Evolutionary conservation across 2,888 invertebrate species (phyloP).

Genomic region (Xestia ashworthii): DNA sequence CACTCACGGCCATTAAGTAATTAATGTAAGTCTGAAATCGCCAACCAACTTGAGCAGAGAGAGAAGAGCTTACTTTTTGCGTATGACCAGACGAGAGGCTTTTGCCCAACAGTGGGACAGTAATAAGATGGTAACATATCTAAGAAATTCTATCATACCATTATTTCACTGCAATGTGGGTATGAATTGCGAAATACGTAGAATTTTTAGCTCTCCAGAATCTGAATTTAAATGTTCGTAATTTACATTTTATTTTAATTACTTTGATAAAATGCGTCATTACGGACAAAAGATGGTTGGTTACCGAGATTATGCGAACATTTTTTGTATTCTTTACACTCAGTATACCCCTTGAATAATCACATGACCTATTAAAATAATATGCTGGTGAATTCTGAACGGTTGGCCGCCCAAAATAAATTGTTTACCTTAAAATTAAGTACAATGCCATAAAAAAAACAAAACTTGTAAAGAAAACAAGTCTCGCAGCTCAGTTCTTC

Average conservation of each 20-base stretch:
- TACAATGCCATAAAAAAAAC: no score
- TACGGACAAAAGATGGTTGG: slow-evolving; percentile 27
- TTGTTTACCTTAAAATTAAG: background rate
- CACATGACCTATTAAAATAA: background rate
- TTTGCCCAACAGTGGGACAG: no score
- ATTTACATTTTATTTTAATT: slow-evolving; percentile 45
- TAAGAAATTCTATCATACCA: background rate
- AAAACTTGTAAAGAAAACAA: no score
- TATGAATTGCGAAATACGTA: background rate
- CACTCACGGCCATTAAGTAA: background rate
- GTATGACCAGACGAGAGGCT: no score
- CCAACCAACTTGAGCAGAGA: no score
- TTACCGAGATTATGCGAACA: background rate
- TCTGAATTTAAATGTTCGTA: slow-evolving; percentile 37
- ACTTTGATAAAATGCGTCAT: slow-evolving; percentile 36
- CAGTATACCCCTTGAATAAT: background rate
- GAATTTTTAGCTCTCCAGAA: slow-evolving; percentile 10
- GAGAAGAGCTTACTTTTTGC: no score
- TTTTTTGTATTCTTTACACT: slow-evolving; percentile 4
- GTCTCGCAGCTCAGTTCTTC: no score
- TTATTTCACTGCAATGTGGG: background rate
- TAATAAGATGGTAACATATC: no score
- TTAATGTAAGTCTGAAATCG: background rate
- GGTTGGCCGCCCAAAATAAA: background rate
- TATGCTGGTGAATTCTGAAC: background rate